Evolutionary conservation across 2,113 vertebrate species (phyloP).

Genomic region (Otocyon megalotis): DNA sequence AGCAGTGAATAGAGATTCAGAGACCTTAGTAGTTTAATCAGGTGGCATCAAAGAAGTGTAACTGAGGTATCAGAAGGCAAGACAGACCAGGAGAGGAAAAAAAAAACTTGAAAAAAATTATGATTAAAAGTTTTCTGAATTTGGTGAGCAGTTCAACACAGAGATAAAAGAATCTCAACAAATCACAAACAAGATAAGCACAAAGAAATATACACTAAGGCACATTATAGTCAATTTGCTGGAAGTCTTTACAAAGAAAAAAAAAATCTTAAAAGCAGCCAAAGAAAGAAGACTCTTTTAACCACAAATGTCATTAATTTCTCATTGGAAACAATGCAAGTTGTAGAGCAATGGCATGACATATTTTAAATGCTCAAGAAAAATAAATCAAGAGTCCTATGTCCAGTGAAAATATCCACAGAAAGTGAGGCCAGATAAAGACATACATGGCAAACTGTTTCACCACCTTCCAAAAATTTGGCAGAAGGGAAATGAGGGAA

Average conservation of each 20-base stretch:
- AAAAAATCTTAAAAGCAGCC: neutral
- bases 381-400: neutral
- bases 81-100: neutral
- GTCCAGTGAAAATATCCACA: neutral
- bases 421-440: neutral
- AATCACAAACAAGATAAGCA: neutral
- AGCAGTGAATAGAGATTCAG: neutral
- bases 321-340: neutral
- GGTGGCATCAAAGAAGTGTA: neutral
- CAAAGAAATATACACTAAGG: neutral
- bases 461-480: neutral
- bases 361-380: neutral
- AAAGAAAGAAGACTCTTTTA: neutral
- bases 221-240: neutral
- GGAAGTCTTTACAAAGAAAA: neutral
- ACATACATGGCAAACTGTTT: neutral
- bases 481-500: neutral
- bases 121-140: neutral
- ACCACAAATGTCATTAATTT: neutral
- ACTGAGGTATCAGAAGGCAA: neutral
- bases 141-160: neutral
- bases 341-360: neutral
- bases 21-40: neutral
- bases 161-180: neutral
- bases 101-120: neutral